Evolutionary conservation across 2,888 invertebrate species (phyloP), one percentile per base, ranked within the genome.

Genomic region (Tetheella fluctuosa): DNA sequence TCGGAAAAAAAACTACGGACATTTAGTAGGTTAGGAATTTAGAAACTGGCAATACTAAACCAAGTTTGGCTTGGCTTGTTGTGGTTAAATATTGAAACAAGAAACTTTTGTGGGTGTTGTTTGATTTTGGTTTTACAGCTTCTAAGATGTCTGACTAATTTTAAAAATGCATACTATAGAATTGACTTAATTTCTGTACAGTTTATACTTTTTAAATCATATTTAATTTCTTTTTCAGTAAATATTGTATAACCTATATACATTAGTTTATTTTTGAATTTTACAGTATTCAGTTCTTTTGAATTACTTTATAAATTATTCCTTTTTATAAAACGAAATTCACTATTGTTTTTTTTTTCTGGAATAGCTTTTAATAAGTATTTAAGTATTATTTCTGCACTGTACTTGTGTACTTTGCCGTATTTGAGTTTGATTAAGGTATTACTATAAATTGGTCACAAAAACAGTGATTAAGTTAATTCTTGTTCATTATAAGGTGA

Each of bases 101-200:
- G 23, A 23, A 15, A 13, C 23, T 54, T 23, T 48, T 20, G 20
- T 20, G 13, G 54, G 54, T 59, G 34, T 17, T 37, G 59, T 59
- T 48, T 48, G 59, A 52, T 34, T 59, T 52, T 52, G 55, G 52
- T 30, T 58, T 53, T 17, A 57, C 28, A 59, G 59, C 48, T 48
- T 48, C 13, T 52, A 20, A 48, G 34, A 53, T 55, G 52, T 54
- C 54, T 28, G 54, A 54, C 48, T 54, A 59, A 59, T 52, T 48
- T 48, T 54, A 15, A 25, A 17, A 17, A 17, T 52, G 20, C 23
- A 58, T 52, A 20, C 23, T 30, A 20, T 2, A 20, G 48, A 48
- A 48, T 48, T 48, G 10, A 48, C 48, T 48, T 48, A 48, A 20
- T 48, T 3, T 20, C 20, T 48, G 48, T 20, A 48, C 48, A 20